Conservation (phyloP, 2,113 vertebrate genomes). For the Oncorhynchus masou region DNA sequence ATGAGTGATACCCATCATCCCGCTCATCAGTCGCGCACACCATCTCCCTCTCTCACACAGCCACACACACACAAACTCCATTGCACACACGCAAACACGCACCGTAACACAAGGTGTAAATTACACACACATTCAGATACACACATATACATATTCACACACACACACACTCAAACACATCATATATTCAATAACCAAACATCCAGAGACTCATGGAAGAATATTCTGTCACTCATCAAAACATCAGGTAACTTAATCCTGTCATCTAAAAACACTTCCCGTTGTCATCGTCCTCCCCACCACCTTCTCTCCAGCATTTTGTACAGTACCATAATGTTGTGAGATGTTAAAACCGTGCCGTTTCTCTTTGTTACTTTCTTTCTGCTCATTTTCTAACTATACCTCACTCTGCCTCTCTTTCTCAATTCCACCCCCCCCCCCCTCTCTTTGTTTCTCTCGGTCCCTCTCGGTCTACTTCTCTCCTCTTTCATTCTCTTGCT, state of each 20-base stretch:
- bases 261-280: constrained; percentile 64
- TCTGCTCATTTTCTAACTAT: constrained; percentile 31
- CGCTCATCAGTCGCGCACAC: constrained; percentile 64
- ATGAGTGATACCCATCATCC: constrained; percentile 93
- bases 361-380: constrained; percentile 4
- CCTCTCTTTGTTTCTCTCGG: constrained; percentile 51
- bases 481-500: constrained; percentile 11
- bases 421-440: constrained; percentile 51
- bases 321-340: constrained; percentile 53
- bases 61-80: constrained; percentile 20
- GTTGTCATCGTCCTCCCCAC: constrained; percentile 28
- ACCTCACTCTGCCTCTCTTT: constrained; percentile 47
- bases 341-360: constrained; percentile 33
- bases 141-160: constrained; percentile 18
- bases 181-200: constrained; percentile 50
- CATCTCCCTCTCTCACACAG: constrained; percentile 42
- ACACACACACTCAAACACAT: constrained; percentile 10
- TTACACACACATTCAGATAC: constrained; percentile 33
- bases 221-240: constrained; percentile 67
- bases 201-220: constrained; percentile 54
- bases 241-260: constrained; percentile 63
- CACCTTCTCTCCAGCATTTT: constrained; percentile 55
- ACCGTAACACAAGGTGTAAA: constrained; percentile 33
- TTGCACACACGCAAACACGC: constrained; percentile 33
- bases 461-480: constrained; percentile 47